Evolutionary conservation across 1,140 invertebrate genomes (phyloP), one percentile per base, ranked within the genome.

Genomic region (Dendrolimus punctatus): DNA sequence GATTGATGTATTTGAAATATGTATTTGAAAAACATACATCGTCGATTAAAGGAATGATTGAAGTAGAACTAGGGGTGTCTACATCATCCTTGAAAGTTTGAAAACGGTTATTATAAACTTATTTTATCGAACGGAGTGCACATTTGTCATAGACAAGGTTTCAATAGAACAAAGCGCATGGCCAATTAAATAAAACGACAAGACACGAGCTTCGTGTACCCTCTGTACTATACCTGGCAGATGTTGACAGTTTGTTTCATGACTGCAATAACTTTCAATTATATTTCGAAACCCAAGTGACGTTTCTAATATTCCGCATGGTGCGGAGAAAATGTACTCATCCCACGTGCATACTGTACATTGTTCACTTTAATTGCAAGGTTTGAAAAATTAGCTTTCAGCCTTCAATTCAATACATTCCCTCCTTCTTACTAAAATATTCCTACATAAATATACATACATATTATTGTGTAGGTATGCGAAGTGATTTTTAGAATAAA

Each of bases 141-240:
- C 23, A 23, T 23, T 23, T 23, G 23, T 23, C 23, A 23, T 23
- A 23, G 3, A 23, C 23, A 23, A 23, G 3, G 23, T 23, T 23
- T 23, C 23, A 42, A 49, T 66, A 64, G 62, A 71, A 75, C 71
- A 76, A 76, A 67, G 63, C 56, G 62, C 61, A 55, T 62, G 55
- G 68, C 69, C 73, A 78, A 78, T 75, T 77, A 76, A 71, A 71
- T 49, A 58, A 58, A 64, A 64, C 64, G 66, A 62, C 56, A 55
- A 57, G 59, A 74, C 70, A 77, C 68, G 72, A 66, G 66, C 49
- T 68, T 66, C 64, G 64, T 75, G 73, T 67, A 23, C 23, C 23
- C 23, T 23, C 3, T 23, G 23, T 23, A 23, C 59, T 53, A 54
- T 54, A 64, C 52, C 58, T 62, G 51, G 51, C 49, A 48, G 59